Evolutionary conservation across 2,888 invertebrate species (phyloP).

Genomic region (Aelia acuminata): DNA sequence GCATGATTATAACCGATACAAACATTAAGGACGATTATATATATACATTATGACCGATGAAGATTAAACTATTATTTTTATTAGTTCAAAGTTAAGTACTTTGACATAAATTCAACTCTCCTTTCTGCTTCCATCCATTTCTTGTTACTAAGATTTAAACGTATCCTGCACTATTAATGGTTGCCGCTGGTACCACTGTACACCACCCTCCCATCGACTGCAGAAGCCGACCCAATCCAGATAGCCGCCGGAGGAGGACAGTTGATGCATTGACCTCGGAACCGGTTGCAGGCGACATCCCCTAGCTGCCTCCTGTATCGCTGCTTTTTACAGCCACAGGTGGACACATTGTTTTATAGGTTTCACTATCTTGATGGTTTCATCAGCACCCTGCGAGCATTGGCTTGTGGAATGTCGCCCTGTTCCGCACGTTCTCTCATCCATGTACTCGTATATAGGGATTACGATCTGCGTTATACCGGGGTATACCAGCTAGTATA

Average conservation of each 20-base stretch:
- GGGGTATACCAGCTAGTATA: background rate
- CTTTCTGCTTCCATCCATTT: too few relatives aligned
- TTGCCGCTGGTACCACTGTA: background rate
- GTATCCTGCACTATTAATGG: background rate
- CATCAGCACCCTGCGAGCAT: conserved; percentile 4
- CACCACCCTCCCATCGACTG: background rate
- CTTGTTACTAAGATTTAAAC: background rate
- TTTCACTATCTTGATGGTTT: conserved; percentile 27
- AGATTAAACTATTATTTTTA: too few relatives aligned
- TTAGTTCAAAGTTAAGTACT: too few relatives aligned
- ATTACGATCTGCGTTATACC: background rate
- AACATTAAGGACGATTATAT: too few relatives aligned
- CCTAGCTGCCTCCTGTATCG: background rate
- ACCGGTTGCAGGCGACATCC: conserved; percentile 40
- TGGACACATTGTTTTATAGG: conserved; percentile 22
- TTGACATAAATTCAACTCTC: too few relatives aligned
- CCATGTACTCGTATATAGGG: background rate
- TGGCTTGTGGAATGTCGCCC: background rate
- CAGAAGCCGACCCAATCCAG: background rate
- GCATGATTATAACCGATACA: too few relatives aligned
- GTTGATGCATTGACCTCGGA: conserved; percentile 41
- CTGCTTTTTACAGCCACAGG: background rate
- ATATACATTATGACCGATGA: too few relatives aligned
- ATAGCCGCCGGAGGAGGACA: background rate
- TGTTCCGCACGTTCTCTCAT: background rate